These are phyloP conservation scores for Anas bahamensis DNA, from an alignment of 2,797 vertebrate species.

Conservation along the genomic window DNA sequence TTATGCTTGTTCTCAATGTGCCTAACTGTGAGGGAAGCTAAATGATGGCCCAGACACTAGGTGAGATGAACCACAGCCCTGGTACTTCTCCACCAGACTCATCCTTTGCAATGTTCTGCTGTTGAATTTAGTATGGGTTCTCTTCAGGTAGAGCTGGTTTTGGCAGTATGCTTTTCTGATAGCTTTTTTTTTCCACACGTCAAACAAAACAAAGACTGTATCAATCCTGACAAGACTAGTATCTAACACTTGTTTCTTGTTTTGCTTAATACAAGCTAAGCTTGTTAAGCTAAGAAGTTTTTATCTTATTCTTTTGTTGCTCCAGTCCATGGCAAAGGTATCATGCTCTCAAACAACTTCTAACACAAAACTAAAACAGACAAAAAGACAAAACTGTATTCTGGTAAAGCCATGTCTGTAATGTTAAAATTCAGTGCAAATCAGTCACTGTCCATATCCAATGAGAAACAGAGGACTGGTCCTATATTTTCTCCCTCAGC, in stretches of 20 bases:
- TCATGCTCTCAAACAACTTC: background rate
- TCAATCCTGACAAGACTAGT: background rate
- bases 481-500: background rate
- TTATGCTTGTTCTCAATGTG: background rate
- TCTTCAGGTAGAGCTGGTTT: background rate
- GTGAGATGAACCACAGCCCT: background rate
- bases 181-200: background rate
- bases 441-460: background rate
- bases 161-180: background rate
- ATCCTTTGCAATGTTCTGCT: background rate
- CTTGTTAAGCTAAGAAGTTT: background rate
- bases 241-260: background rate
- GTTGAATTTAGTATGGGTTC: background rate
- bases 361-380: background rate
- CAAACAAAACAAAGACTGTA: background rate
- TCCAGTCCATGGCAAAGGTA: background rate
- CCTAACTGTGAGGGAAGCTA: background rate
- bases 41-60: background rate
- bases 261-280: background rate
- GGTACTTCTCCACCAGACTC: background rate
- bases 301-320: background rate
- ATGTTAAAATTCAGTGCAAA: background rate
- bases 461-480: background rate
- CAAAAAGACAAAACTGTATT: background rate
- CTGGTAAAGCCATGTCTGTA: background rate